Evolutionary conservation across 2,797 vertebrate genomes (phyloP), one percentile per base, ranked within the genome.

Genomic region (Enoplosus armatus): DNA sequence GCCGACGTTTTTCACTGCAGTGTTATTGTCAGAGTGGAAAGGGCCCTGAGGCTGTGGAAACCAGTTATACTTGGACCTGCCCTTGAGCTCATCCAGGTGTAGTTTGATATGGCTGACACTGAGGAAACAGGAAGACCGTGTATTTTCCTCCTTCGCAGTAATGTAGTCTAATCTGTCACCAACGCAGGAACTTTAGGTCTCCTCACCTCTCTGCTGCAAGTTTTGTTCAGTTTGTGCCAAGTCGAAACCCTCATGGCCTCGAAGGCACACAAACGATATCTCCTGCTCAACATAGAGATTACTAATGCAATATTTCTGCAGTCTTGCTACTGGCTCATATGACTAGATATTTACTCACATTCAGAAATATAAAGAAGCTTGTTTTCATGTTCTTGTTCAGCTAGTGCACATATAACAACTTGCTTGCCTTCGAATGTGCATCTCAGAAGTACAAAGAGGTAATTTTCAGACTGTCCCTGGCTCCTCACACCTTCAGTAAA

Each of bases 101-200:
- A 66, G 37, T 86, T 77, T 87, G 61, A 85, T 83, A 78, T 80
- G n/a, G n/a, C n/a, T n/a, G n/a, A n/a, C n/a, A n/a, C n/a, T n/a
- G 71, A 70, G 45, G 41, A 79, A 83, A 69, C 51, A 77, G 33
- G 53, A 72, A 71, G 77, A 37, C 64, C 10, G 16, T 27, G 29
- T 59, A 75, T 60, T 74, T 70, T 75, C 20, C 51, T 66, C 35
- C 24, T 64, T 68, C 0, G 3, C 54, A 45, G 62, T 55, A 76
- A 73, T 77, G 67, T 65, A 51, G 47, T 64, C 50, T 54, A 61
- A 78, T 79, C 66, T 79, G 41, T 80, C 78, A 80, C 56, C 37
- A 61, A 50, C 58, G 50, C 14, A 20, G 27, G 9, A 73, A 47
- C 24, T 53, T 22, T 0, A 22, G 20, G 65, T 66, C 33, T 77